Evolutionary conservation across 2,797 vertebrate genomes (phyloP), one percentile per base, ranked within the genome.

Genomic region (Spinibarbus caldwelli): DNA sequence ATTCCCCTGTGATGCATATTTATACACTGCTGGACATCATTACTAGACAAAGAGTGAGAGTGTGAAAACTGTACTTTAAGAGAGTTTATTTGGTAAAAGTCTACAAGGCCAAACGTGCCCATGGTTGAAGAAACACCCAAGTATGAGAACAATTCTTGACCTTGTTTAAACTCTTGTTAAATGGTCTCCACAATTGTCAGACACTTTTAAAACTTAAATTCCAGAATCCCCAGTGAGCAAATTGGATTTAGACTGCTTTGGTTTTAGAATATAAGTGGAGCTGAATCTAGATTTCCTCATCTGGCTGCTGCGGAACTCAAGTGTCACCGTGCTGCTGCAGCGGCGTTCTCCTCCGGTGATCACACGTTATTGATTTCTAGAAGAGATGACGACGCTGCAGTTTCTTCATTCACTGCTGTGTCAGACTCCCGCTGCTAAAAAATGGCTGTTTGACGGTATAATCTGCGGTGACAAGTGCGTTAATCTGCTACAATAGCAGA

Each of bases 381-480:
- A 57, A 49, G 47, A 88, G 84, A 79, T 83, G 49, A 78, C 78
- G 80, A 87, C 79, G 87, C 86, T 86, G 87, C 85, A 83, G 80
- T 87, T 78, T 83, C 57, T 83, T 62, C 80, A 75, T 45, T 54
- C 67, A 78, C 76, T 83, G 67, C 75, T 67, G 71, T 64, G 76
- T 77, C 88, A 84, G 82, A 78, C 66, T 88, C 85, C 84, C 14
- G 73, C 86, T 86, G 68, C 68, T 72, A 83, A 86, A 84, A 67
- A 86, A 78, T 81, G 84, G 84, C 59, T 31, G 36, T 85, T 79
- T 86, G 87, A 86, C 81, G 68, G 77, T 29, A 34, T 88, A 88
- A 88, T 91, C 88, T 85, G 83, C 54, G 57, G 45, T 90, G 89
- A 90, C 91, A 91, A 87, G 87, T 84, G 89, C 85, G 87, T 90